Evolutionary conservation across 2,888 invertebrate genomes (phyloP).

Genomic region (Keiferia lycopersicella): DNA sequence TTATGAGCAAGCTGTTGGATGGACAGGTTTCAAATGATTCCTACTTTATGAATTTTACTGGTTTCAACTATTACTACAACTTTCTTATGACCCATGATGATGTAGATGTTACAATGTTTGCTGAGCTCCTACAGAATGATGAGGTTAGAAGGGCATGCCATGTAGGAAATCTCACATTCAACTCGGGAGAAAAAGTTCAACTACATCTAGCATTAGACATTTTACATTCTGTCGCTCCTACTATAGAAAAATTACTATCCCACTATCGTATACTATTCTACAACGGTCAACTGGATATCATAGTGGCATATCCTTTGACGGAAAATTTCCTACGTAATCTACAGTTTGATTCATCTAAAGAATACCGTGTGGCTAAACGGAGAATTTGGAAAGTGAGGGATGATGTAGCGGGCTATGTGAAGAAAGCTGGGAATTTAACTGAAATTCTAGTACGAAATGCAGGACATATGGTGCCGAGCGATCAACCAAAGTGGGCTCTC

Average conservation of each 20-base stretch:
- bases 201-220: constrained; percentile 77
- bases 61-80: constrained; percentile 88
- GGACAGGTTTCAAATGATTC: constrained; percentile 59
- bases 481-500: constrained; percentile 81
- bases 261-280: constrained; percentile 82
- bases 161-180: constrained; percentile 82
- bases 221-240: constrained; percentile 79
- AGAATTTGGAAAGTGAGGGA: constrained; percentile 84
- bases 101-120: constrained; percentile 58
- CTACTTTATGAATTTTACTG: constrained; percentile 85
- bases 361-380: constrained; percentile 83
- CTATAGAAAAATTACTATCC: constrained; percentile 67
- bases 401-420: constrained; percentile 88
- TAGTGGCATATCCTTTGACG: constrained; percentile 81
- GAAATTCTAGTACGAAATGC: constrained; percentile 88
- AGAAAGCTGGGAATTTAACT: constrained; percentile 85
- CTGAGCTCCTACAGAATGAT: constrained; percentile 55
- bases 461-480: constrained; percentile 87
- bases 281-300: constrained; percentile 85
- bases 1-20: constrained; percentile 85
- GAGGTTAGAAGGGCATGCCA: constrained; percentile 79
- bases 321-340: constrained; percentile 85
- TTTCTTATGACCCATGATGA: constrained; percentile 78
- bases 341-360: constrained; percentile 82
- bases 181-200: constrained; percentile 72